Evolutionary conservation across 2,113 vertebrate species (phyloP).

Genomic region (Pungitius pungitius): DNA sequence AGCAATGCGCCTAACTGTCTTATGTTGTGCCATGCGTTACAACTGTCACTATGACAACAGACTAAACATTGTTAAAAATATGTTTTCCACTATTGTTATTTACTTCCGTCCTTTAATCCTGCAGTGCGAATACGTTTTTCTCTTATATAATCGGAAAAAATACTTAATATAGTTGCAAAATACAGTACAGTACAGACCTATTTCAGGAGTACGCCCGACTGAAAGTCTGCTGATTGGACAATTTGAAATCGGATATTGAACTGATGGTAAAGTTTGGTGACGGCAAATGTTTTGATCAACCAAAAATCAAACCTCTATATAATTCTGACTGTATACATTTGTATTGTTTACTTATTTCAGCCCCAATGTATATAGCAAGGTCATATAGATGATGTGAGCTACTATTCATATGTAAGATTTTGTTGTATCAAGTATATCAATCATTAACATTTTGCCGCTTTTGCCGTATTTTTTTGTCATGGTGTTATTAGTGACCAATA

Average conservation of each 20-base stretch:
- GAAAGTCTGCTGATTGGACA: neutral
- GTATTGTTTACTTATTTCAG: neutral
- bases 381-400: neutral
- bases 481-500: neutral
- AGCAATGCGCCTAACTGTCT: neutral
- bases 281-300: neutral
- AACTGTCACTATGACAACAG: conserved; percentile 79
- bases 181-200: too few species aligned
- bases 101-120: too few species aligned
- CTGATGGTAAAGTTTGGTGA: too few species aligned
- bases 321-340: neutral
- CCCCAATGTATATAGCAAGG: neutral
- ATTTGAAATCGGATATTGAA: neutral
- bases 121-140: neutral
- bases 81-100: neutral
- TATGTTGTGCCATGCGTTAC: conserved; percentile 1
- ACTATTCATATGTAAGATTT: neutral
- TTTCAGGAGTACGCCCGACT: too few species aligned
- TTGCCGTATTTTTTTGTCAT: neutral
- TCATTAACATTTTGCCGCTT: neutral
- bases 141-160: neutral
- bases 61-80: neutral
- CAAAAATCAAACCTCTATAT: neutral
- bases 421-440: neutral
- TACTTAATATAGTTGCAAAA: neutral